Evolutionary conservation across 2,797 vertebrate species (phyloP).

Genomic region (Crax fasciolata): DNA sequence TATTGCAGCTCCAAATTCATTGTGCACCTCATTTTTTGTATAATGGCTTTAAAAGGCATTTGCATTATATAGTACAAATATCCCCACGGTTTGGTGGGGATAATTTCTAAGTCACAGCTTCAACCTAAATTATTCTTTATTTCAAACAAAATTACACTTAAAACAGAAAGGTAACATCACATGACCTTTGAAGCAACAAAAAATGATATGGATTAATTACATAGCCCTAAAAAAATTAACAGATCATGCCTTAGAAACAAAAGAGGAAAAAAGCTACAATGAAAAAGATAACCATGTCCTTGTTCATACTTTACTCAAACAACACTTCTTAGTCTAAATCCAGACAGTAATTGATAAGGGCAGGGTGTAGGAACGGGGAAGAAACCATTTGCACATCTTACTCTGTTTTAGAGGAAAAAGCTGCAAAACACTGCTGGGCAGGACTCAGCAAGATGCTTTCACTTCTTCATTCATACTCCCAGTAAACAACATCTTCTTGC

Average conservation of each 20-base stretch:
- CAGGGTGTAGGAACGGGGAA: slow-evolving; percentile 24
- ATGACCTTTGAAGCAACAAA: background rate
- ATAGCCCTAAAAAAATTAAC: background rate
- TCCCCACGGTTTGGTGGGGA: background rate
- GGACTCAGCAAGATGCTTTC: slow-evolving; percentile 28
- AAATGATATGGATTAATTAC: background rate
- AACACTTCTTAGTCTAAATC: background rate
- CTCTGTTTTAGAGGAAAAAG: background rate
- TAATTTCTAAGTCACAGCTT: background rate
- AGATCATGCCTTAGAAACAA: slow-evolving; percentile 5
- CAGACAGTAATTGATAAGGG: background rate
- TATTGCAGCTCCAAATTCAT: background rate
- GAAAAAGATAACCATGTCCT: background rate
- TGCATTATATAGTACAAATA: background rate
- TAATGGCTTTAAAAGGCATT: background rate
- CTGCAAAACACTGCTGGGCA: background rate
- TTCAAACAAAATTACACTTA: background rate
- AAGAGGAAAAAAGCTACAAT: background rate
- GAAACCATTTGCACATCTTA: background rate
- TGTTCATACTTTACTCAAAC: background rate
- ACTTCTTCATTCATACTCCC: background rate
- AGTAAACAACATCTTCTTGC: background rate
- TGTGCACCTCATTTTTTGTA: background rate
- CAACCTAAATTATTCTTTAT: background rate
- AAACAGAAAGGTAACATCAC: background rate